Percentiles rank a stretch among this genome's conserved stretches.
Conservation (phyloP, 2,797 vertebrate genomes). For the Orestias chungarensis region DNA sequence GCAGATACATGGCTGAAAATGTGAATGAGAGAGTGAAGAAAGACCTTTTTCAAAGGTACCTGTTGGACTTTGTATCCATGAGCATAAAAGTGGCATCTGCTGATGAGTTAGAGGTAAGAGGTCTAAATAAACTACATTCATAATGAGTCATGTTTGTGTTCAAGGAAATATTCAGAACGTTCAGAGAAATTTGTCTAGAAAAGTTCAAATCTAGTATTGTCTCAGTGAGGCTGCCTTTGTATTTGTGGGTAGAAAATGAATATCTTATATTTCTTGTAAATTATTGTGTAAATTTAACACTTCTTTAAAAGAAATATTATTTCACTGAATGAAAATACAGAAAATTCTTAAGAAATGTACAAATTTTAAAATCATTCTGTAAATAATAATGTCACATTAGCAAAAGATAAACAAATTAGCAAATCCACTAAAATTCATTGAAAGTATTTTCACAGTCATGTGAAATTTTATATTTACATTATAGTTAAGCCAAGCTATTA, state of each 20-base stretch:
- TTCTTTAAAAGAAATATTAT: background rate
- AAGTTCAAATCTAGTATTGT: background rate
- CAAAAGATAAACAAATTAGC: background rate
- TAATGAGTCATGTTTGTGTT: background rate
- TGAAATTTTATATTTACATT: background rate
- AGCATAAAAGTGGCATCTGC: conserved; percentile 34
- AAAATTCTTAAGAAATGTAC: background rate
- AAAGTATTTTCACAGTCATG: background rate
- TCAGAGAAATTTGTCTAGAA: background rate
- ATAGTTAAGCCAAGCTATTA: background rate
- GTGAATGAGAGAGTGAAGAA: conserved; percentile 24
- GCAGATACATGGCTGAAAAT: conserved; percentile 33
- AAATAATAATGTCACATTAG: background rate
- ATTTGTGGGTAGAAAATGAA: background rate
- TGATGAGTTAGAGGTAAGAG: conserved; percentile 40
- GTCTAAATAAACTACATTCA: background rate
- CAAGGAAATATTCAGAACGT: background rate
- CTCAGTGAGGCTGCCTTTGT: background rate
- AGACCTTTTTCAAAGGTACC: conserved; percentile 37
- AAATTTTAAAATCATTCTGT: background rate
- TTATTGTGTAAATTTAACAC: background rate
- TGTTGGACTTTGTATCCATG: conserved; percentile 47
- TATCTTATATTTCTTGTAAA: background rate
- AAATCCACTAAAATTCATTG: background rate
- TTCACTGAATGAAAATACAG: too few relatives aligned